A percentile compares a stretch with the other conserved stretches of the same genome.
phyloP scores from a whole-genome alignment of 2,888 invertebrate species.

The Chydorus sphaericus region DNA sequence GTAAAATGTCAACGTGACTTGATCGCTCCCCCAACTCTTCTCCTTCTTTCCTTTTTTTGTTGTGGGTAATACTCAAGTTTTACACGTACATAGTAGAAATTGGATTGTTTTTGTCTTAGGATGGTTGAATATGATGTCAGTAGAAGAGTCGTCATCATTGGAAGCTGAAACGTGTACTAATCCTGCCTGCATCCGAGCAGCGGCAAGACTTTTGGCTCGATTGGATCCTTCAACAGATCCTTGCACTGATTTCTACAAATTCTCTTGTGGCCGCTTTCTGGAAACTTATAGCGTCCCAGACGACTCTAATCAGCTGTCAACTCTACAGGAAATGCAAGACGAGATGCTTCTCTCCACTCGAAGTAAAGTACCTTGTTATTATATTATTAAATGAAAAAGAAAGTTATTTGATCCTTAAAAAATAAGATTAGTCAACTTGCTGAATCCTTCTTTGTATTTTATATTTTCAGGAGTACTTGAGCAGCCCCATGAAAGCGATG shows the following conservation, averaged over 20 bases:
- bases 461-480: conserved; percentile 11
- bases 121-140: too few relatives aligned
- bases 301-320: conserved; percentile 27
- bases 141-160: too few relatives aligned
- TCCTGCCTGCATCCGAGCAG: conserved; percentile 25
- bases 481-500: conserved; percentile 24
- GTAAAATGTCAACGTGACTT: too few relatives aligned
- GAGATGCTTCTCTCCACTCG: conserved; percentile 28
- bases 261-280: conserved; percentile 29
- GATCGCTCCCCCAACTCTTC: too few relatives aligned
- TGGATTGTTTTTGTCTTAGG: too few relatives aligned
- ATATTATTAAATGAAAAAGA: not conserved
- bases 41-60: too few relatives aligned
- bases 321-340: conserved; percentile 30
- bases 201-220: conserved; percentile 26
- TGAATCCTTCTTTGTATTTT: not conserved
- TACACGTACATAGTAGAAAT: too few relatives aligned
- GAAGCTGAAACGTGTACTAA: conserved; percentile 21
- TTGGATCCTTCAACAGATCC: conserved; percentile 25
- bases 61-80: too few relatives aligned
- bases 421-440: too few relatives aligned
- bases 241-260: conserved; percentile 29
- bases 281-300: conserved; percentile 28
- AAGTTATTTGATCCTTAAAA: not conserved
- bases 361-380: conserved; percentile 23